These are phyloP conservation scores for Hyles lineata DNA, from an alignment of 2,888 invertebrate species.

Conservation along the genomic window DNA sequence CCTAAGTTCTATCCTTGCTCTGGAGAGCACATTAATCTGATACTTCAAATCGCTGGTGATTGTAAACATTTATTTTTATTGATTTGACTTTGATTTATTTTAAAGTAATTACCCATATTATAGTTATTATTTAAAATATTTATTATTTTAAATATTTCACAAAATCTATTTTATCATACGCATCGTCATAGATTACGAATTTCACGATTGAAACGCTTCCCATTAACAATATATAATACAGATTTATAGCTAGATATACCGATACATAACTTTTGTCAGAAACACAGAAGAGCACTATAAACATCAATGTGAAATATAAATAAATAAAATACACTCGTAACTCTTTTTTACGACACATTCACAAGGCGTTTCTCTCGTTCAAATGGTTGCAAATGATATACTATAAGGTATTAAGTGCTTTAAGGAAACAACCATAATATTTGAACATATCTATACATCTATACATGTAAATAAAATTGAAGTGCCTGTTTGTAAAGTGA, in stretches of 20 bases:
- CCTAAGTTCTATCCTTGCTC: too few relatives aligned
- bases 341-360: constrained; percentile 22
- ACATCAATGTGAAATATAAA: constrained; percentile 37
- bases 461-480: too few relatives aligned
- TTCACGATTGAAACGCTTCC: too few relatives aligned
- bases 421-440: not conserved
- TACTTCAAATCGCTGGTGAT: too few relatives aligned
- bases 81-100: too few relatives aligned
- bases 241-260: constrained; percentile 20
- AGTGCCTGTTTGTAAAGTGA: too few relatives aligned
- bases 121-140: too few relatives aligned
- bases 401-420: constrained; percentile 1
- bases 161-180: not conserved
- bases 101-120: too few relatives aligned
- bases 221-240: not conserved
- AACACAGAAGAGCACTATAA: constrained; percentile 36
- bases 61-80: too few relatives aligned
- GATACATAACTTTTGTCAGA: constrained; percentile 42
- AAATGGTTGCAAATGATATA: constrained; percentile 27
- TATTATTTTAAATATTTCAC: too few relatives aligned
- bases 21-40: too few relatives aligned
- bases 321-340: constrained; percentile 24
- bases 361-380: constrained; percentile 12
- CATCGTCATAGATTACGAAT: not conserved
- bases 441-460: too few relatives aligned